These are phyloP conservation scores for Pongo abelii DNA, from an alignment of 2,113 vertebrate species.

Conservation along the genomic window DNA sequence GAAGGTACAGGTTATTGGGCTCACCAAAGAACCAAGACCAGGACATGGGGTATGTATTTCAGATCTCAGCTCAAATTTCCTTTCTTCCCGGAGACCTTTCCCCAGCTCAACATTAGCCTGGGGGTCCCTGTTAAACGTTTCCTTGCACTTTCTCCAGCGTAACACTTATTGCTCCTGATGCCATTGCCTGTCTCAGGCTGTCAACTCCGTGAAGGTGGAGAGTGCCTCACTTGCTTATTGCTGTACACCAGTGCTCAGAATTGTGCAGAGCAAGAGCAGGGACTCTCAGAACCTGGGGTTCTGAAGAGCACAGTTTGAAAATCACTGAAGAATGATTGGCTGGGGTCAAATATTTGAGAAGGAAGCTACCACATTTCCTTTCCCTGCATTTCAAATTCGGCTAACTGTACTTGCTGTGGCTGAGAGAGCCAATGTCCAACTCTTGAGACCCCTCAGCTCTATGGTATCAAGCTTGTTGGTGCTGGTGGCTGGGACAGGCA, in stretches of 20 bases:
- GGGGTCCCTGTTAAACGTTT: background rate
- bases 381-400: background rate
- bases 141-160: background rate
- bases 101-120: background rate
- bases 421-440: too few species aligned
- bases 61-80: too few species aligned
- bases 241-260: background rate
- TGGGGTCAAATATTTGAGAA: background rate
- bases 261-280: background rate
- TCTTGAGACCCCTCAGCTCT: background rate
- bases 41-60: too few species aligned
- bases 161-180: background rate
- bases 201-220: background rate
- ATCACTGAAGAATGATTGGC: background rate
- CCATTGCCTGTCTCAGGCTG: background rate
- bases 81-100: background rate
- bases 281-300: background rate
- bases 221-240: background rate
- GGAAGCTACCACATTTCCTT: background rate
- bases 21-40: too few species aligned
- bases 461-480: background rate
- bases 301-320: background rate
- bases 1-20: too few species aligned
- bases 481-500: background rate
- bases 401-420: background rate